Evolutionary conservation across 2,113 vertebrate genomes (phyloP).

Genomic region (Podilymbus podiceps): DNA sequence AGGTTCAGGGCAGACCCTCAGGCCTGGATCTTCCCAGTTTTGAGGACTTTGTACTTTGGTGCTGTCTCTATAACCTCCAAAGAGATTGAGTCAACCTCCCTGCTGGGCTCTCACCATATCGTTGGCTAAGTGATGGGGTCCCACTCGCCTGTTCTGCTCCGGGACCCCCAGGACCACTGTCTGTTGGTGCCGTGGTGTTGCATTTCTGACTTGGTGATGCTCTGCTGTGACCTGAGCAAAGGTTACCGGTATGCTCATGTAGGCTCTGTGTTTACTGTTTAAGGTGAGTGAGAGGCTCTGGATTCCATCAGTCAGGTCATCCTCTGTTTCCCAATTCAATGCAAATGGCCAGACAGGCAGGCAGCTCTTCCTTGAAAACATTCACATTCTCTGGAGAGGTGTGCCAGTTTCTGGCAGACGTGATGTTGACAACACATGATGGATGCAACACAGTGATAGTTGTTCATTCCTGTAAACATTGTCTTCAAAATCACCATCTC

Average conservation of each 20-base stretch:
- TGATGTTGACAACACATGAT: neutral
- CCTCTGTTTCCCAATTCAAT: neutral
- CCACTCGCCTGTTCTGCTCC: neutral
- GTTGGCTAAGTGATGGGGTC: neutral
- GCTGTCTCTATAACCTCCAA: neutral
- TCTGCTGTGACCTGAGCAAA: neutral
- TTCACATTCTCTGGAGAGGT: neutral
- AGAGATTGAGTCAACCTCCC: neutral
- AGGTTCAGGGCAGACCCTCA: neutral
- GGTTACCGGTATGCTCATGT: neutral
- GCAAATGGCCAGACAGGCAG: neutral
- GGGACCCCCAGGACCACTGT: neutral
- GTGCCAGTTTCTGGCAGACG: neutral
- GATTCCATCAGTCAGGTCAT: neutral
- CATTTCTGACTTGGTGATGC: neutral
- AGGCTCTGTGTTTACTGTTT: neutral
- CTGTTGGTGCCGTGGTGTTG: accelerated
- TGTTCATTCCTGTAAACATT: neutral
- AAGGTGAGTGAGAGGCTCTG: neutral
- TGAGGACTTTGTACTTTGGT: neutral
- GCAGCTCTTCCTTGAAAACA: slow-evolving; percentile 35
- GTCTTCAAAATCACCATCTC: neutral
- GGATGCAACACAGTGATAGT: neutral
- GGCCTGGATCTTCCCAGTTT: neutral
- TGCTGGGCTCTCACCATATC: neutral